These are phyloP conservation scores for Formicarius rufipectus DNA, from an alignment of 2,113 vertebrate species.

Conservation along the genomic window DNA sequence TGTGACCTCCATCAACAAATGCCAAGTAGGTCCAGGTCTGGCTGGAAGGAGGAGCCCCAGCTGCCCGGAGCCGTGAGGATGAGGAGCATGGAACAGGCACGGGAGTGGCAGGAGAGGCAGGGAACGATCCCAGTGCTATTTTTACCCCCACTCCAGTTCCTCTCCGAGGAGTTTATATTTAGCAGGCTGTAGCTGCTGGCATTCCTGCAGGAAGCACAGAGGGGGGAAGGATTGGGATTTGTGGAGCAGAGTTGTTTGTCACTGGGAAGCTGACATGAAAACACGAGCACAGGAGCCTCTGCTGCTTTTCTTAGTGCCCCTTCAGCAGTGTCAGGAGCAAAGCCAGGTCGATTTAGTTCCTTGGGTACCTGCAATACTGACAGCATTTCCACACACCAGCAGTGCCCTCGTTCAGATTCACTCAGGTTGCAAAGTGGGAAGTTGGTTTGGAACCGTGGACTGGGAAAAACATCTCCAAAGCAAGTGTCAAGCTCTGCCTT, in stretches of 20 bases:
- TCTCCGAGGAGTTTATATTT: conserved; percentile 2
- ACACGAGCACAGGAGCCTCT: neutral
- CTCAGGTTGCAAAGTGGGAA: neutral
- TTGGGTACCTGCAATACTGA: neutral
- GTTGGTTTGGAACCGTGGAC: neutral
- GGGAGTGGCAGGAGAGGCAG: neutral
- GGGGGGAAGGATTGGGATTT: neutral
- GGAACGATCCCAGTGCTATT: neutral
- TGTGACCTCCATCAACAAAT: neutral
- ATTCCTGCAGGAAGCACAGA: neutral
- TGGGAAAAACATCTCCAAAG: neutral
- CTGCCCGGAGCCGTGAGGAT: neutral
- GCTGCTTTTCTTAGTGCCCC: neutral
- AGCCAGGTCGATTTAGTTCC: neutral
- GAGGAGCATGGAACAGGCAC: neutral
- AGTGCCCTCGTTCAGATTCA: neutral
- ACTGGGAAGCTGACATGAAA: neutral
- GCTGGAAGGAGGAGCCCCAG: neutral
- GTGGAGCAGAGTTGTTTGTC: neutral
- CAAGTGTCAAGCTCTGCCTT: neutral
- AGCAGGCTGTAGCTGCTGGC: neutral
- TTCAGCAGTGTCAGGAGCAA: neutral
- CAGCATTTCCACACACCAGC: neutral
- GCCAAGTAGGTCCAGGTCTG: neutral
- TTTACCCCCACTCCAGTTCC: neutral